phyloP scores from a whole-genome alignment of 1,140 invertebrate genomes.

The Drosophila ananassae region DNA sequence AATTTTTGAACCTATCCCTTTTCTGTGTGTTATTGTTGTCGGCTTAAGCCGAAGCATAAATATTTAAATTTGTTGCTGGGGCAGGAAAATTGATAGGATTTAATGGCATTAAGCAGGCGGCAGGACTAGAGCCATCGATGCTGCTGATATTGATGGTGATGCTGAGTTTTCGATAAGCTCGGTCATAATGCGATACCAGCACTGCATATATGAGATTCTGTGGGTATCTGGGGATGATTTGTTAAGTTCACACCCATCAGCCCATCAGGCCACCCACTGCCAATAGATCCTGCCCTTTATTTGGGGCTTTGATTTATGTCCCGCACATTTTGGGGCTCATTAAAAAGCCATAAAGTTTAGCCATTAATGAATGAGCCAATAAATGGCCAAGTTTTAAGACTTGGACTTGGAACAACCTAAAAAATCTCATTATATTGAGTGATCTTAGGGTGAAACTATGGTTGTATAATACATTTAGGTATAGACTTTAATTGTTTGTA shows the following conservation, averaged over 20 bases:
- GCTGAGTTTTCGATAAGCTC: slow-evolving; percentile 60
- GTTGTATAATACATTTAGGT: no score
- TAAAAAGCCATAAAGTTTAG: slow-evolving; percentile 64
- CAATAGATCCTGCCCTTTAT: not conserved
- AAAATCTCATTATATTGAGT: slow-evolving; percentile 51
- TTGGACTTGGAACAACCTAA: slow-evolving; percentile 10
- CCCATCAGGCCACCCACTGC: not conserved
- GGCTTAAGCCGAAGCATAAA: slow-evolving; percentile 68
- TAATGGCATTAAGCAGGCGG: slow-evolving; percentile 70
- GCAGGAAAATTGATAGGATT: slow-evolving; percentile 78
- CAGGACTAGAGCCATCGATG: slow-evolving; percentile 27
- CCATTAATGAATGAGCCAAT: slow-evolving; percentile 31
- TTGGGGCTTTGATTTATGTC: slow-evolving; percentile 59
- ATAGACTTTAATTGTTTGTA: no score
- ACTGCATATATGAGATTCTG: slow-evolving; percentile 28
- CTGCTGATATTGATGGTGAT: slow-evolving; percentile 22
- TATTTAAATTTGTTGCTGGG: slow-evolving; percentile 74
- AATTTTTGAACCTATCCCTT: slow-evolving; percentile 63
- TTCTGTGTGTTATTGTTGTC: slow-evolving; percentile 40
- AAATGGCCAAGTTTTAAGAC: slow-evolving; percentile 15
- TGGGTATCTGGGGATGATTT: slow-evolving; percentile 32
- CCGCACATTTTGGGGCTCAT: slow-evolving; percentile 56
- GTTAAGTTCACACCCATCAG: slow-evolving; percentile 40
- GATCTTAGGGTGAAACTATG: not conserved
- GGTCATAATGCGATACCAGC: slow-evolving; percentile 54